Percentiles rank a stretch among this genome's conserved stretches.
Conservation (phyloP, 1,140 invertebrate species). For the Drosophila kohkoa region DNA sequence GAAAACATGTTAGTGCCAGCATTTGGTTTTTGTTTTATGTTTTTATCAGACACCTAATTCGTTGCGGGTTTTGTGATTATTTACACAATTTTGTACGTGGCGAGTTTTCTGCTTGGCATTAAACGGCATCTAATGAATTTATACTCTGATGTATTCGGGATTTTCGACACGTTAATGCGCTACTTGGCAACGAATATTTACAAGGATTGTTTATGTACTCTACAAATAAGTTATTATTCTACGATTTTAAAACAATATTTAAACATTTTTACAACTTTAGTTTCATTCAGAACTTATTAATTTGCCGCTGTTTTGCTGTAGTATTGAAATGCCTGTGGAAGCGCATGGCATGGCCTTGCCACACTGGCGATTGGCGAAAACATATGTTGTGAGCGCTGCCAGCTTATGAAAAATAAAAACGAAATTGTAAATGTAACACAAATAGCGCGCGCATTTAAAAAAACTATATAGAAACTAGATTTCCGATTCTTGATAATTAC, state of each 20-base stretch:
- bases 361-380: constrained; percentile 19
- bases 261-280: background rate
- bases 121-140: constrained; percentile 30
- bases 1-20: constrained; percentile 43
- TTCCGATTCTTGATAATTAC: too few relatives aligned
- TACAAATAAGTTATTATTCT: background rate
- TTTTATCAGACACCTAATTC: constrained; percentile 1
- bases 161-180: constrained; percentile 3
- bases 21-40: constrained; percentile 29
- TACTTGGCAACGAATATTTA: background rate
- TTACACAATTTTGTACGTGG: constrained; percentile 53
- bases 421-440: too few relatives aligned
- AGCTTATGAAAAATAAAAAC: background rate
- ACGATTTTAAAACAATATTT: background rate
- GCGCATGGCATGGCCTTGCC: constrained; percentile 20
- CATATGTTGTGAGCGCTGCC: constrained; percentile 34
- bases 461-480: background rate
- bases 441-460: background rate
- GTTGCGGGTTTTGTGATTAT: constrained; percentile 20
- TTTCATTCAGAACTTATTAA: too few relatives aligned
- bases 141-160: background rate
- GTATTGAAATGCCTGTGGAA: constrained; percentile 7
- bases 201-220: background rate
- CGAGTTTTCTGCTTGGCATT: constrained; percentile 50
- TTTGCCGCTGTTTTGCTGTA: background rate